phyloP scores from a whole-genome alignment of 2,888 invertebrate genomes.

The Epiperipatus broadwayi region DNA sequence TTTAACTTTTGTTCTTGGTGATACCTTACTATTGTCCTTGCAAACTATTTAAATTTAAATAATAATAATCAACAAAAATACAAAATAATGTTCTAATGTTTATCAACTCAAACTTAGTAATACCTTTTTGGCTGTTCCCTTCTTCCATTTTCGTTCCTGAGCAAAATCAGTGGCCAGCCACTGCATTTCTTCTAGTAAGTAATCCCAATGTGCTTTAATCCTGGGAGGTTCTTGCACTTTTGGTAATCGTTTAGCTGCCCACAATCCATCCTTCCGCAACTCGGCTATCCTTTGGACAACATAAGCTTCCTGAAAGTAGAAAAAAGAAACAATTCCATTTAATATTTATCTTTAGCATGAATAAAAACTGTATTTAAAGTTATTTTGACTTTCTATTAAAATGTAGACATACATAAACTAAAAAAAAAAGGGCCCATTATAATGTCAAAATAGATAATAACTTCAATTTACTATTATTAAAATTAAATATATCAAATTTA shows the following conservation, averaged over 20 bases:
- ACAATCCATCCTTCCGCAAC: constrained; percentile 77
- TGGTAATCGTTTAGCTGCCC: constrained; percentile 76
- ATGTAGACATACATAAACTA: too few species aligned
- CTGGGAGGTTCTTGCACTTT: constrained; percentile 76
- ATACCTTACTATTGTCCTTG: constrained; percentile 38
- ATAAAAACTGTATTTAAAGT: too few species aligned
- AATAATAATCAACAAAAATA: constrained; percentile 1
- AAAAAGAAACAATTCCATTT: too few species aligned
- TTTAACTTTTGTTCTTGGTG: constrained; percentile 65
- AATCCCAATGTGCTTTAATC: constrained; percentile 93
- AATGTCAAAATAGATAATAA: too few species aligned
- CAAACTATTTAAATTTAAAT: constrained; percentile 22
- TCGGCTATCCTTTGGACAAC: constrained; percentile 80
- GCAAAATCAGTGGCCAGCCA: constrained; percentile 96
- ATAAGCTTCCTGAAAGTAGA: constrained; percentile 68
- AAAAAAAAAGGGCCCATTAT: too few species aligned
- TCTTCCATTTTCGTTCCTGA: constrained; percentile 94
- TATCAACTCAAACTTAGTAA: constrained; percentile 5
- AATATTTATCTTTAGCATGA: too few species aligned
- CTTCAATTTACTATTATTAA: too few species aligned
- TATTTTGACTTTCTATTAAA: too few species aligned
- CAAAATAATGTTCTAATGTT: background rate
- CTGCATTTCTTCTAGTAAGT: constrained; percentile 90
- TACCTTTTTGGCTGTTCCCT: constrained; percentile 72
- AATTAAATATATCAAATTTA: too few species aligned